A percentile compares a stretch with the other conserved stretches of the same genome.
Evolutionary conservation across 2,113 vertebrate genomes (phyloP).

Genomic region (Phrynosoma platyrhinos): DNA sequence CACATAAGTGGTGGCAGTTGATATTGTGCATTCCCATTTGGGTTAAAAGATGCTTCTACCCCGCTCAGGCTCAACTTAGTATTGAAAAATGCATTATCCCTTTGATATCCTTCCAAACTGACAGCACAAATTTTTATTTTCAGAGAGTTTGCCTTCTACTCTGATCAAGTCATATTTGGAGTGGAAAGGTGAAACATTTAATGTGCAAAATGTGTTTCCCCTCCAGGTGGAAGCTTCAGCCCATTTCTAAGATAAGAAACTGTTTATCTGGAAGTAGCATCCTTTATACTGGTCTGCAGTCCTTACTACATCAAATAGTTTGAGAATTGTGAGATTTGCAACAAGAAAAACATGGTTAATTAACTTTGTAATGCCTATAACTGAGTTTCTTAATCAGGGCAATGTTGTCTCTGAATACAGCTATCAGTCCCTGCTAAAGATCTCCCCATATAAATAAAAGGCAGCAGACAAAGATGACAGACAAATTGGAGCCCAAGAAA

Average conservation of each 20-base stretch:
- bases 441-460: slow-evolving; percentile 26
- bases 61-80: background rate
- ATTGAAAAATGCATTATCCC: background rate
- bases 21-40: background rate
- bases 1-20: background rate
- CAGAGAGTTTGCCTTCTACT: background rate
- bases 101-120: background rate
- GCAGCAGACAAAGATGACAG: slow-evolving; percentile 4
- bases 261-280: background rate
- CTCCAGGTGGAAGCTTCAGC: background rate
- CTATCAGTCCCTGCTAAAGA: background rate
- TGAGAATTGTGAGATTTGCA: background rate
- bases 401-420: background rate
- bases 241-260: background rate
- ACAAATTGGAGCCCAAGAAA: slow-evolving; percentile 25
- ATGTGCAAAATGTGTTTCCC: background rate
- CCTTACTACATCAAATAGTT: background rate
- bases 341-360: slow-evolving; percentile 1
- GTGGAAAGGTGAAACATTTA: background rate
- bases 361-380: slow-evolving; percentile 3
- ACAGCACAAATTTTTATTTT: background rate
- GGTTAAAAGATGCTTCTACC: background rate
- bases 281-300: background rate
- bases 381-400: background rate
- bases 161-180: background rate